Base-by-base conservation (phyloP, 2,888 invertebrate genomes). In the Caenorhabditis sulstoni region DNA sequence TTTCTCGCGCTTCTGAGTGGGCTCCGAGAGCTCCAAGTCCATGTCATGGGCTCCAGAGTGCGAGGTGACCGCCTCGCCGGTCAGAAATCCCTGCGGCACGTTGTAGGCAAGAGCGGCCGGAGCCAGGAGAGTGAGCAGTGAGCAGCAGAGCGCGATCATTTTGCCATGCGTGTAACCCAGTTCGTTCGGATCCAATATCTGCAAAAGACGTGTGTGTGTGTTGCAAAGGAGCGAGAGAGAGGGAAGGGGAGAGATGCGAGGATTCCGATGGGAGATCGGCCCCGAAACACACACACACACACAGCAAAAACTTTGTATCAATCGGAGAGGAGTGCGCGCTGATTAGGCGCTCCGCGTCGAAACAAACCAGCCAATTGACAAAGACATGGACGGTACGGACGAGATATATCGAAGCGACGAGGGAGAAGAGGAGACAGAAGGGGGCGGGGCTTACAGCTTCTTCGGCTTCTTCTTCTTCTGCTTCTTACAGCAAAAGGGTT, bases 41-140 rank as follows among this genome's bases (percentile, higher is more conserved):
- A 50, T 52, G 57, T 68, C 73, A n/a, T 77, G 77, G 12, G 88
- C 86, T 12, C 87, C 87, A 41, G 85, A 85, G 73, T 88, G 87
- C 8, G 88, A 88, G 59, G 84, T 79, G 18, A 74, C 73, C 12
- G 81, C 68, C 62, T 76, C 35, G 16, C 75, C 77, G 44, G 65
- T 65, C 16, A 76, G 62, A 39, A 74, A 66, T 8, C 66, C 74
- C 45, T 73, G 64, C n/a, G 76, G 76, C 29, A 76, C 67, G 35
- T 77, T 77, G 39, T 53, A 77, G n/a, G 64, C 70, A 39, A 59
- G 39, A 29, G 7, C 29, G 29, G 59, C 45, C 41, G 68, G 68
- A 37, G 44, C 68, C 45, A 76, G 47, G 58, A 78, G 47, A 52
- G 74, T n/a, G 22, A 67, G 39, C 44, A 20, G 49, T n/a, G 49